These are phyloP conservation scores for Perodicticus potto DNA, from an alignment of 2,797 vertebrate species.

Conservation along the genomic window DNA sequence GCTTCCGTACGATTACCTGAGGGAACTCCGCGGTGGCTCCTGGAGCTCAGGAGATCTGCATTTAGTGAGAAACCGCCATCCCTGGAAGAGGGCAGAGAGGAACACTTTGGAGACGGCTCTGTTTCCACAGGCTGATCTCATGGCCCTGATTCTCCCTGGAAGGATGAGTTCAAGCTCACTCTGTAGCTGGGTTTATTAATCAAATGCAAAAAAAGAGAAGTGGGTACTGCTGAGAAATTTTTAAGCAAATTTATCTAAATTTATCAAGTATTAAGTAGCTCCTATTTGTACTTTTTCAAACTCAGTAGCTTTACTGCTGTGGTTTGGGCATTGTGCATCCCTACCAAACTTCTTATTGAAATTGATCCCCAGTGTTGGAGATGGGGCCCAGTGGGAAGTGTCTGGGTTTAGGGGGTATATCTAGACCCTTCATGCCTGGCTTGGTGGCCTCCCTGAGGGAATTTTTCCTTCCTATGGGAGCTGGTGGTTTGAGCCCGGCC, in stretches of 20 bases:
- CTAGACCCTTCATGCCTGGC: background rate
- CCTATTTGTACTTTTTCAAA: background rate
- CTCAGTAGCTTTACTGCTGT: background rate
- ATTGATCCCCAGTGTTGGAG: background rate
- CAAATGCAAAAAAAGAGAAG: background rate
- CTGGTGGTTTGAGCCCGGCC: background rate
- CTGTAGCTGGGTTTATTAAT: background rate
- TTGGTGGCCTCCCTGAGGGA: background rate
- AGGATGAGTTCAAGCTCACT: background rate
- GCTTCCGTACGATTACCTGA: background rate
- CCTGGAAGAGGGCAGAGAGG: background rate
- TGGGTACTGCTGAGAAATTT: background rate
- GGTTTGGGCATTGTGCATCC: background rate
- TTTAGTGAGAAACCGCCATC: background rate
- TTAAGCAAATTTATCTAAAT: too few species aligned
- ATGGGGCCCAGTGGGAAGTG: background rate
- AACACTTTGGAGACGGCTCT: rapidly evolving
- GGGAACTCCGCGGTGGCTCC: background rate
- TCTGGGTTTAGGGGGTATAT: background rate
- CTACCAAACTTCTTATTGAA: background rate
- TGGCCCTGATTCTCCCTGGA: rapidly evolving
- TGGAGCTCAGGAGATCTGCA: background rate
- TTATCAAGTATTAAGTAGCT: background rate
- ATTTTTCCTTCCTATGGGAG: background rate
- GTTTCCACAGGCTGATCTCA: background rate